A percentile compares a stretch with the other conserved stretches of the same genome.
phyloP scores from a whole-genome alignment of 2,888 invertebrate species.

The Acrobasis consociella region DNA sequence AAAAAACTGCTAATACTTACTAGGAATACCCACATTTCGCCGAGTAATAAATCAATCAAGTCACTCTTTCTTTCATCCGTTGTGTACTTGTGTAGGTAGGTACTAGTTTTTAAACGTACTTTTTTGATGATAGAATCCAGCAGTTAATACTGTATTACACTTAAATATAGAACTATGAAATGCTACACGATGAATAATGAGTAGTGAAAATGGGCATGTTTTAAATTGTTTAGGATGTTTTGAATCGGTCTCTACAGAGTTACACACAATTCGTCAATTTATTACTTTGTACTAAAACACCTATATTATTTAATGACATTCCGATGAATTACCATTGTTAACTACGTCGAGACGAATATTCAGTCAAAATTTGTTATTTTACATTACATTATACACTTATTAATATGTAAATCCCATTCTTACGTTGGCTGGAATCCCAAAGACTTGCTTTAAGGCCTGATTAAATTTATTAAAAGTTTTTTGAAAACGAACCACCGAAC shows the following conservation, averaged over 20 bases:
- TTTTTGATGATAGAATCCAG: slow-evolving; percentile 4
- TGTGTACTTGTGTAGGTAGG: slow-evolving; percentile 16
- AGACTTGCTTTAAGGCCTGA: slow-evolving; percentile 71
- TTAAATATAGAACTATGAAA: slow-evolving; percentile 17
- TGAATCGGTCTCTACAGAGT: slow-evolving; percentile 20
- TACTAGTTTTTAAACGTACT: slow-evolving; percentile 4
- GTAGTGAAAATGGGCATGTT: slow-evolving; percentile 4
- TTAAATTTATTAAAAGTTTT: slow-evolving; percentile 35
- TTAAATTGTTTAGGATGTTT: background rate
- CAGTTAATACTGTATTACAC: slow-evolving; percentile 14
- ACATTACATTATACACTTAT: slow-evolving; percentile 64
- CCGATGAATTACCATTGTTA: slow-evolving; percentile 72
- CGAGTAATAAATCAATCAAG: slow-evolving; percentile 18
- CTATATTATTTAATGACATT: slow-evolving; percentile 71
- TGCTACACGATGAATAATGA: slow-evolving; percentile 19
- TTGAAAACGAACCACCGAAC: slow-evolving; percentile 34
- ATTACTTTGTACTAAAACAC: slow-evolving; percentile 78
- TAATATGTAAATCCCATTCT: slow-evolving; percentile 59
- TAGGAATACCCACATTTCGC: slow-evolving; percentile 42
- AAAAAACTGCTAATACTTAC: slow-evolving; percentile 50
- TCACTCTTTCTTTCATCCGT: slow-evolving; percentile 14
- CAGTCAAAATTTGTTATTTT: slow-evolving; percentile 78
- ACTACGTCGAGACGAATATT: slow-evolving; percentile 79
- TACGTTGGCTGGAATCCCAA: slow-evolving; percentile 74
- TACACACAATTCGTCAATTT: slow-evolving; percentile 37